Conservation (phyloP, 2,888 invertebrate genomes). For the Drosophila cracens region DNA sequence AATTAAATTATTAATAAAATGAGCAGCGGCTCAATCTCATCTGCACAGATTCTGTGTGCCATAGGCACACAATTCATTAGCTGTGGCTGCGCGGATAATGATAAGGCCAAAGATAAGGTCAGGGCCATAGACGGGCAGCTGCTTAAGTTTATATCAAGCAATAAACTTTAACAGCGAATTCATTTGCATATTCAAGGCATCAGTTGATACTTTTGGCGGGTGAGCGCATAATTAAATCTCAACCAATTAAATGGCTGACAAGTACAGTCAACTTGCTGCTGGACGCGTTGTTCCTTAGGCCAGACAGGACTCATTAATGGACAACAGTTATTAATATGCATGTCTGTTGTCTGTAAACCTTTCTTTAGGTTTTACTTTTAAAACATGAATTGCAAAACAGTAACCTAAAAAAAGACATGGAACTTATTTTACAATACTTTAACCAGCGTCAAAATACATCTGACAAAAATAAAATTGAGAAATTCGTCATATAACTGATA, state of each 20-base stretch:
- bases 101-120: constrained; percentile 30
- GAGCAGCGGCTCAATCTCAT: background rate
- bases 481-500: background rate
- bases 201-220: constrained; percentile 42
- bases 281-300: constrained; percentile 20
- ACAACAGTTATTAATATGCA: constrained; percentile 23
- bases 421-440: background rate
- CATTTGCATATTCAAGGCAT: constrained; percentile 63
- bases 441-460: background rate
- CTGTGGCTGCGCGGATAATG: constrained; percentile 21
- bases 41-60: constrained; percentile 26
- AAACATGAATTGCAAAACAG: constrained; percentile 11
- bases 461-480: background rate
- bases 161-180: constrained; percentile 60
- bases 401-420: background rate
- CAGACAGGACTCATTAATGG: constrained; percentile 20
- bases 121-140: constrained; percentile 32
- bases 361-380: constrained; percentile 14
- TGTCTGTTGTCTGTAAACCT: constrained; percentile 6
- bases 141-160: constrained; percentile 55
- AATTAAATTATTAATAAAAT: constrained; percentile 33
- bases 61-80: constrained; percentile 50
- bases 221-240: constrained; percentile 68
- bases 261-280: constrained; percentile 38
- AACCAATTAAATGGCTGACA: constrained; percentile 68